These are phyloP conservation scores for Zootermopsis nevadensis DNA, from an alignment of 2,888 invertebrate species.

Conservation along the genomic window DNA sequence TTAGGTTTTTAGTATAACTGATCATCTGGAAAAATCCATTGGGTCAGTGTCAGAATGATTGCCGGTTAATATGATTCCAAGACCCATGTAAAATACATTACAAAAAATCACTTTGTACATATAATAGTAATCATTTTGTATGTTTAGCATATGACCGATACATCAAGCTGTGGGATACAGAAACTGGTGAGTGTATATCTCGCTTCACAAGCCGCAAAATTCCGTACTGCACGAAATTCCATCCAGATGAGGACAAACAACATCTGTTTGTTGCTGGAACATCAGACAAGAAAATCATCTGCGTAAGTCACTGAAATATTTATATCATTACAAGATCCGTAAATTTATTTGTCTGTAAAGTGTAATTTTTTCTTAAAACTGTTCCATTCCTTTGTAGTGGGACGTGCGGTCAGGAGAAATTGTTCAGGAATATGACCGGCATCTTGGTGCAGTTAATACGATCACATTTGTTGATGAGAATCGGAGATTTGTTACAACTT, in stretches of 20 bases:
- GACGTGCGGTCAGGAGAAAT: constrained; percentile 94
- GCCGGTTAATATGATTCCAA: too few species aligned
- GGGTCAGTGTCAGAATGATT: too few species aligned
- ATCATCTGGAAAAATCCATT: too few species aligned
- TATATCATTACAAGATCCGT: neutral
- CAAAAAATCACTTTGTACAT: too few species aligned
- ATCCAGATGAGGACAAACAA: constrained; percentile 97
- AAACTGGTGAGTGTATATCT: constrained; percentile 87
- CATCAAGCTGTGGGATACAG: constrained; percentile 99
- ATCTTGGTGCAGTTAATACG: constrained; percentile 98
- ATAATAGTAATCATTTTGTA: too few species aligned
- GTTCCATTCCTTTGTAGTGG: constrained; percentile 76
- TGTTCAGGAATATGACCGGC: constrained; percentile 98
- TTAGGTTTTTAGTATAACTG: too few species aligned
- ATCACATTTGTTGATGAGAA: constrained; percentile 99
- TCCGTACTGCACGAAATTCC: constrained; percentile 97
- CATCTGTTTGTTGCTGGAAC: constrained; percentile 98
- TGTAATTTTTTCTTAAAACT: neutral
- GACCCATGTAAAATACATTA: too few species aligned
- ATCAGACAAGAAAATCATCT: constrained; percentile 99
- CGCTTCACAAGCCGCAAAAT: constrained; percentile 96
- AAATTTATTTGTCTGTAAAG: too few species aligned
- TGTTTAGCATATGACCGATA: constrained; percentile 88
- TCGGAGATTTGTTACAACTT: constrained; percentile 96
- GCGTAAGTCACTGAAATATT: constrained; percentile 73